These are phyloP conservation scores for Oncorhynchus clarkii DNA, from an alignment of 2,113 vertebrate species.

Conservation along the genomic window DNA sequence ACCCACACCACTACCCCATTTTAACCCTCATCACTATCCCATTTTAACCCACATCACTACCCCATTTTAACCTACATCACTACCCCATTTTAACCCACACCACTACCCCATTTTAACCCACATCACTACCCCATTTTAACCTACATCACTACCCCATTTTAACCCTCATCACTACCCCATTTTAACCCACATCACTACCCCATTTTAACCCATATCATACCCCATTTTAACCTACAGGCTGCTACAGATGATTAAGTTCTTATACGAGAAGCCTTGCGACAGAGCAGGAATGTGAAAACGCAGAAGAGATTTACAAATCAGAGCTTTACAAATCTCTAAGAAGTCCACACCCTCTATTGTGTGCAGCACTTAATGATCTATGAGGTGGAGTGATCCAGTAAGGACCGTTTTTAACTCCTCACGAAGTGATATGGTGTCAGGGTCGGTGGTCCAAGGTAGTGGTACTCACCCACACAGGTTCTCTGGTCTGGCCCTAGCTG, in stretches of 20 bases:
- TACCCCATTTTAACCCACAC: too few species aligned
- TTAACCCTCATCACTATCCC: too few species aligned
- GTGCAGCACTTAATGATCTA: conserved; percentile 5
- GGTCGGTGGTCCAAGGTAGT: not conserved
- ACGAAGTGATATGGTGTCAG: conserved; percentile 58
- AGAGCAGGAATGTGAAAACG: conserved; percentile 27
- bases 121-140: too few species aligned
- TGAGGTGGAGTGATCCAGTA: not conserved
- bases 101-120: too few species aligned
- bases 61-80: too few species aligned
- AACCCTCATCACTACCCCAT: too few species aligned
- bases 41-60: too few species aligned
- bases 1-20: too few species aligned
- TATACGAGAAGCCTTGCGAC: conserved; percentile 4
- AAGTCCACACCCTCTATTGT: conserved; percentile 8
- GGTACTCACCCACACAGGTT: conserved; percentile 85
- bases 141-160: too few species aligned
- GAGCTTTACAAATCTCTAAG: conserved; percentile 71
- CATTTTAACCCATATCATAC: conserved; percentile 4
- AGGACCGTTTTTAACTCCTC: not conserved
- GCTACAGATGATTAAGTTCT: conserved; percentile 60
- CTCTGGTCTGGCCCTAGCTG: conserved; percentile 83
- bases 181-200: too few species aligned
- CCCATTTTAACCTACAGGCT: conserved; percentile 20
- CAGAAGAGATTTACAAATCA: conserved; percentile 3